phyloP scores from a whole-genome alignment of 2,113 vertebrate species.

The Apodemus speciosus region DNA sequence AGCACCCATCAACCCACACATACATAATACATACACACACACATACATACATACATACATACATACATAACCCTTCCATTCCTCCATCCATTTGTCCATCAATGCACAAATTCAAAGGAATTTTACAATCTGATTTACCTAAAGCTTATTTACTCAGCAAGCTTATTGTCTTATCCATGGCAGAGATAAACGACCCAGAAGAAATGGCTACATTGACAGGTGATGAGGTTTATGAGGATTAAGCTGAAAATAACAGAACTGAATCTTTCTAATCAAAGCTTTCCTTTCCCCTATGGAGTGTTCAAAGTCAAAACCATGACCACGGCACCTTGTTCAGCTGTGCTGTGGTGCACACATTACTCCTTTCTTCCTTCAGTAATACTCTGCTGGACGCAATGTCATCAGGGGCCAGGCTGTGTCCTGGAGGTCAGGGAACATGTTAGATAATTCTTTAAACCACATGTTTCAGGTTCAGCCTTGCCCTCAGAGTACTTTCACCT shows the following conservation, averaged over 20 bases:
- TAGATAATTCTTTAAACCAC: background rate
- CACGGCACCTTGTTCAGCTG: accelerated
- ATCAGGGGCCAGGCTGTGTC: background rate
- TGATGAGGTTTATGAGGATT: accelerated
- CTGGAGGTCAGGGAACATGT: background rate
- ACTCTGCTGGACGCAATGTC: accelerated
- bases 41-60: background rate
- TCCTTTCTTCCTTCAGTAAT: background rate
- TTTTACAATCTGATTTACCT: too few species aligned
- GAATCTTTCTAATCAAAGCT: background rate
- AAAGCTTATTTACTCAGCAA: background rate
- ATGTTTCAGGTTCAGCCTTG: accelerated
- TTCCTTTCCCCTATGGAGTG: too few species aligned
- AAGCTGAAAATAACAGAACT: accelerated
- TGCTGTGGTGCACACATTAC: accelerated
- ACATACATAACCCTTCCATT: background rate
- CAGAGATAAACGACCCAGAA: background rate
- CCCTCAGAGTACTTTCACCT: accelerated
- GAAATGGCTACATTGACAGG: background rate
- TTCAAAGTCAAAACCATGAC: accelerated
- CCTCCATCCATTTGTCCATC: background rate
- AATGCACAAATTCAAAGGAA: background rate
- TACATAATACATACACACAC: too few species aligned
- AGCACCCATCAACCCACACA: background rate
- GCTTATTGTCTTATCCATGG: background rate